phyloP scores from a whole-genome alignment of 64 coral and sea anemone species.

The Catalaphyllia jardinei region DNA sequence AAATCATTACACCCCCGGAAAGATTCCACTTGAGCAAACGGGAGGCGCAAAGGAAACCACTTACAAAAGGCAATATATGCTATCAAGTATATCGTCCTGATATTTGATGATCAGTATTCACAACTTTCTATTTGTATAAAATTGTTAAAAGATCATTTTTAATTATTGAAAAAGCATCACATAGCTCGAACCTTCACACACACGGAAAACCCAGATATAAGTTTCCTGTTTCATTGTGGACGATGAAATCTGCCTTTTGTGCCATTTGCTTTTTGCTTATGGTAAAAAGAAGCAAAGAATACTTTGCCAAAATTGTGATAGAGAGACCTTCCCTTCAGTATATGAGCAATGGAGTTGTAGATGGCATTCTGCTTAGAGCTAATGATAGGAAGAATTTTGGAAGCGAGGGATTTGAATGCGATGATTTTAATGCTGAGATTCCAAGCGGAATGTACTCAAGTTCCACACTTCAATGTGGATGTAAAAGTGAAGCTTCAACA shows the following conservation, averaged over 20 bases:
- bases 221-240: not conserved
- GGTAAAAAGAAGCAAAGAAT: not conserved
- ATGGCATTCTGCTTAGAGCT: not conserved
- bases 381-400: not conserved
- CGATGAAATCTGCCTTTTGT: not conserved
- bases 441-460: not conserved
- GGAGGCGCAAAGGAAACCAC: not conserved
- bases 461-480: not conserved
- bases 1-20: not conserved
- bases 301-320: not conserved
- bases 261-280: not conserved
- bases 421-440: not conserved
- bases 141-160: not conserved
- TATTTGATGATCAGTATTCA: constrained; percentile 7
- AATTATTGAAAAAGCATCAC: not conserved
- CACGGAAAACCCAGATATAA: not conserved
- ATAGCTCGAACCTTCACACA: not conserved
- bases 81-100: not conserved
- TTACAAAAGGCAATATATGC: not conserved
- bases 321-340: not conserved
- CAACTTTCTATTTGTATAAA: not conserved
- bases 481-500: not conserved
- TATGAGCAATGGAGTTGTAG: not conserved
- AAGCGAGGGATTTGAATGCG: not conserved
- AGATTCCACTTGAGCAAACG: not conserved